Evolutionary conservation across 53 echinoderm and acorn worm genomes (phyloP).

Genomic region (Arbacia lixula): DNA sequence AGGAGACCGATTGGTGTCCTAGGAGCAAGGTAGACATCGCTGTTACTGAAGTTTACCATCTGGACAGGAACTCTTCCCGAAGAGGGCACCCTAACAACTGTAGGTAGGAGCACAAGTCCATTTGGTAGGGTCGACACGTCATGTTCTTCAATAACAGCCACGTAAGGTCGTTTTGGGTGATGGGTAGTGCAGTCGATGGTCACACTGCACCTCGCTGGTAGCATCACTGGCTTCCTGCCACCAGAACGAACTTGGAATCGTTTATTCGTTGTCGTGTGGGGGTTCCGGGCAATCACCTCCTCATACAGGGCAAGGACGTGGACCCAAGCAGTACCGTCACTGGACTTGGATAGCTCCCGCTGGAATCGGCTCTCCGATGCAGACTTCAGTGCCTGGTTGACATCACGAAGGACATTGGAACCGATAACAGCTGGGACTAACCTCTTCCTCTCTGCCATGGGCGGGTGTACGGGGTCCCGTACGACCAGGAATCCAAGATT

Average conservation of each 20-base stretch:
- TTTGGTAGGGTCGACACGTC: no score
- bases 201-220: no score
- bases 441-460: slow-evolving; percentile 45
- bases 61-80: slow-evolving; percentile 17
- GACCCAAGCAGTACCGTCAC: slow-evolving; percentile 41
- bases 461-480: slow-evolving; percentile 69
- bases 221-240: no score
- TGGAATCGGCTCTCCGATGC: background rate
- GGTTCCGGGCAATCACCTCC: no score
- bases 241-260: no score
- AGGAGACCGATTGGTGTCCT: slow-evolving; percentile 35
- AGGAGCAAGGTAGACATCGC: no score
- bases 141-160: no score
- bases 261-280: no score
- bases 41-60: slow-evolving; percentile 5
- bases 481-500: slow-evolving; percentile 76
- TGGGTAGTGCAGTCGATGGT: no score
- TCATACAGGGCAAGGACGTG: slow-evolving; percentile 59
- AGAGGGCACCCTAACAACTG: no score
- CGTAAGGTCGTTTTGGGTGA: no score
- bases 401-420: slow-evolving; percentile 71
- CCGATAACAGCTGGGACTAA: slow-evolving; percentile 73
- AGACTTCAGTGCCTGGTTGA: slow-evolving; percentile 15
- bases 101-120: no score
- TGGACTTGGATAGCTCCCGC: background rate